Evolutionary conservation across 1,140 invertebrate species (phyloP), one percentile per base, ranked within the genome.

Genomic region (Stegodyphus mimosarum): DNA sequence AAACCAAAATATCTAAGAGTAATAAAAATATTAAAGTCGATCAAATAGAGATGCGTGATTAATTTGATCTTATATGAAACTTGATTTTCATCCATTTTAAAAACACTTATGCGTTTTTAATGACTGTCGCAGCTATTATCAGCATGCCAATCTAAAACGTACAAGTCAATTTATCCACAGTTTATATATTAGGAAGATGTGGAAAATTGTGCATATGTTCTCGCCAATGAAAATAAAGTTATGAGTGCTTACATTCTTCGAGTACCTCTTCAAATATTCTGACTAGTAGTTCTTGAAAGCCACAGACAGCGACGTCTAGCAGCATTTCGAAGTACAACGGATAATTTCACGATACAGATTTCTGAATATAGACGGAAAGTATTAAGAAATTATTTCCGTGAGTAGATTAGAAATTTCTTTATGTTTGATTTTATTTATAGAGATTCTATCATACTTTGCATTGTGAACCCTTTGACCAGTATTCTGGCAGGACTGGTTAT

Each of bases 401-500:
- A 10, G 9, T 60, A 60, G 11, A 48, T 60, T 15, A 60, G 55
- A 60, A 15, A 15, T 18, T 9, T 69, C 17, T 69, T 69, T 6
- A 9, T 10, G 11, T 48, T 15, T 69, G 66, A 69, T 69, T 17
- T 18, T 83, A 13, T 78, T 74, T 87, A 70, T 79, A 92, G 91
- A 69, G 92, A 92, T 88, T 90, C 91, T 7, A 87, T 92, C 18
- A 90, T 92, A 15, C 90, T 92, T 73, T 92, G 92, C 75, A 88
- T 90, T 70, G 90, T 92, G 76, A 92, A 92, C 86, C 91, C 91
- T 7, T 66, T 88, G 52, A 92, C 91, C 17, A 92, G 91, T 73
- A 88, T 92, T 67, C 86, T 92, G n/a, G 92, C 92, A 33, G 92
- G 92, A 49, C 87, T 90, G 48, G 90, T 92, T 5, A 90, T 92